Conservation (phyloP, 2,113 vertebrate species). For the Pteruthius melanotis region DNA sequence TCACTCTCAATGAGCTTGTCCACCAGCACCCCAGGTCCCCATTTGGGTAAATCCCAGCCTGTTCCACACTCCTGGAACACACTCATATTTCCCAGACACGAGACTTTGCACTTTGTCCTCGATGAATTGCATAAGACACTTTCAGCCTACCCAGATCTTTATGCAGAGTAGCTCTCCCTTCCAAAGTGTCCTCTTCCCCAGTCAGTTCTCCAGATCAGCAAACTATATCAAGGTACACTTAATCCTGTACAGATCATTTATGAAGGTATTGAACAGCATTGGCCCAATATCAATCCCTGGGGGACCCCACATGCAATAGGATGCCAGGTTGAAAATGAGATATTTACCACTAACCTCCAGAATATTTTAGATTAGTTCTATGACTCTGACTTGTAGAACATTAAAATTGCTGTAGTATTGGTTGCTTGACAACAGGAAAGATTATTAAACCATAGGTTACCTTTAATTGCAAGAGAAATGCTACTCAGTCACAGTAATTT, state of each 20-base stretch:
- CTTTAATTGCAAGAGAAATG: conserved; percentile 2
- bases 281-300: background rate
- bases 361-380: conserved; percentile 6
- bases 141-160: background rate
- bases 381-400: conserved; percentile 5
- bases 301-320: background rate
- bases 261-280: background rate
- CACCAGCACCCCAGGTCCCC: no score
- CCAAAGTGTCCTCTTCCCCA: background rate
- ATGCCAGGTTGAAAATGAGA: background rate
- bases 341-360: background rate
- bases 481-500: background rate
- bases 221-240: background rate
- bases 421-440: background rate
- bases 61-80: background rate
- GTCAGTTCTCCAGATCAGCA: background rate
- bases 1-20: background rate
- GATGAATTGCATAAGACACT: background rate
- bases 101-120: background rate
- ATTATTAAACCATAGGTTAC: background rate
- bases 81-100: background rate
- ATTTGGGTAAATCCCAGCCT: background rate
- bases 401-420: background rate
- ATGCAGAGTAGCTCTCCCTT: background rate
- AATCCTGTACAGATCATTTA: background rate